Evolutionary conservation across 2,113 vertebrate genomes (phyloP).

Genomic region (Cyanoramphus novaezelandiae): DNA sequence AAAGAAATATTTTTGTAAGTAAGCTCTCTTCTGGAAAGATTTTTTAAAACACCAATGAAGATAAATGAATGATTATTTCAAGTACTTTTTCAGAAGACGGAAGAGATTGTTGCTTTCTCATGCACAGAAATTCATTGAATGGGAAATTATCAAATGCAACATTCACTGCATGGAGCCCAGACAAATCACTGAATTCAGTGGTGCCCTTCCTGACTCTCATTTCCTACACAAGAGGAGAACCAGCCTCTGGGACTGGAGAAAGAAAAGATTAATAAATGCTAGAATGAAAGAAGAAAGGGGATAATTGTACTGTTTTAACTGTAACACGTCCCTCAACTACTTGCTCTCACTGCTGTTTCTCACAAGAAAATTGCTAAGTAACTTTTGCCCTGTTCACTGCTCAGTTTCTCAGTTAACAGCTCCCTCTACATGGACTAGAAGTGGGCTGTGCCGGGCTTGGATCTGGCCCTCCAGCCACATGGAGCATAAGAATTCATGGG

Average conservation of each 20-base stretch:
- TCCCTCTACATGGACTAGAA: neutral
- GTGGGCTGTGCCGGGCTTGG: neutral
- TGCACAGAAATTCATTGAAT: neutral
- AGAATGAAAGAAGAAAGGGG: neutral
- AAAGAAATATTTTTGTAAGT: constrained; percentile 42
- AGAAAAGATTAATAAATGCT: neutral
- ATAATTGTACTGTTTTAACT: neutral
- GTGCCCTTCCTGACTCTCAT: neutral
- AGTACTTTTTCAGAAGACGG: neutral
- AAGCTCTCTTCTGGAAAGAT: neutral
- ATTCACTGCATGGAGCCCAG: neutral
- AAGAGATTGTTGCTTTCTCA: neutral
- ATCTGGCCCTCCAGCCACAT: neutral
- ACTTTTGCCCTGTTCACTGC: fast-evolving
- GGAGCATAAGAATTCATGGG: neutral
- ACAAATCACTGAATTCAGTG: neutral
- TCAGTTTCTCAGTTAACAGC: neutral
- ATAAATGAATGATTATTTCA: constrained; percentile 2
- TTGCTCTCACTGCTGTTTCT: neutral
- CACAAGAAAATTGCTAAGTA: neutral
- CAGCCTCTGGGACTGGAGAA: neutral
- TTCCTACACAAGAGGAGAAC: neutral
- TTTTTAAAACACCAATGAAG: neutral
- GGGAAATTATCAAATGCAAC: neutral
- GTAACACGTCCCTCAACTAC: neutral